phyloP scores from a whole-genome alignment of 2,113 vertebrate genomes.

The Martes martes region DNA sequence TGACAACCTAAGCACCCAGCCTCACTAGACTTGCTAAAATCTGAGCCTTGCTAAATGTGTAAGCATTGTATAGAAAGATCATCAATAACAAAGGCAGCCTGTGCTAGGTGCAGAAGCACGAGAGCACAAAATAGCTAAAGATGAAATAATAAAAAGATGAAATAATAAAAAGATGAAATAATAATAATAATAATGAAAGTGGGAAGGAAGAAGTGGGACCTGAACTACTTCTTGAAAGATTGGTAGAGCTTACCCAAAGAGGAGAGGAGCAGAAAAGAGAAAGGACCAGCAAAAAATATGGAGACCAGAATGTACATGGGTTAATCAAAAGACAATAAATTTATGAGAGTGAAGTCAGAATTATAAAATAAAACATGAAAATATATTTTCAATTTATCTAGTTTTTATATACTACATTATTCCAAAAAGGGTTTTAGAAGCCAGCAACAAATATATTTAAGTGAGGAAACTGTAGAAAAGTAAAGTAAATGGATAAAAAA shows the following conservation, averaged over 20 bases:
- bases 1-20: background rate
- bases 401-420: background rate
- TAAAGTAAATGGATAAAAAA: background rate
- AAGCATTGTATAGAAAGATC: background rate
- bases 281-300: background rate
- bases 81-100: background rate
- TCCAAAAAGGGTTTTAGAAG: background rate
- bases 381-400: background rate
- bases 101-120: background rate
- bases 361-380: background rate
- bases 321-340: background rate
- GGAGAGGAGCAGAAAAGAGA: background rate
- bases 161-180: too few relatives aligned
- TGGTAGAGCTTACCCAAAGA: background rate
- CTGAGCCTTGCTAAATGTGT: background rate
- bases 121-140: background rate
- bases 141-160: background rate
- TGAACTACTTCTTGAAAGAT: background rate
- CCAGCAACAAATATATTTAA: background rate
- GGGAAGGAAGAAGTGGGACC: background rate
- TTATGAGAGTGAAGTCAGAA: background rate
- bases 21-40: background rate
- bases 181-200: background rate
- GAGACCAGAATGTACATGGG: background rate
- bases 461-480: background rate